Conservation (phyloP, 2,888 invertebrate genomes). For the Junonia oenone region DNA sequence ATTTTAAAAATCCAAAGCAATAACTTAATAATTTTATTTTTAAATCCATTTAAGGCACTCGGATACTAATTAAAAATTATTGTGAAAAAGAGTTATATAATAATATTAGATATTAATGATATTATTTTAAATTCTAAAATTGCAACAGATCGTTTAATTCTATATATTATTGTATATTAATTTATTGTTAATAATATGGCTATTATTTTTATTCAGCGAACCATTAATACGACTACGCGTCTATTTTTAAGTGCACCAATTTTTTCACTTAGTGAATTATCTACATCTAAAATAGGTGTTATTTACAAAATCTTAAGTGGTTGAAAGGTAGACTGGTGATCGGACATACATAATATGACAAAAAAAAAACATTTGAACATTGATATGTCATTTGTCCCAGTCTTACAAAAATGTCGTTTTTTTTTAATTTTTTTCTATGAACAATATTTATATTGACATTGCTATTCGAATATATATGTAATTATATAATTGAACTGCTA, state of each 20-base stretch:
- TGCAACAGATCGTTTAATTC: slow-evolving; percentile 32
- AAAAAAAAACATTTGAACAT: neutral
- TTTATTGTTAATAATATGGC: slow-evolving; percentile 56
- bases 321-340: neutral
- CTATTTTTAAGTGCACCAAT: slow-evolving; percentile 22
- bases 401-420: neutral
- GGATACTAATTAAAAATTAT: neutral
- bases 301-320: slow-evolving; percentile 41
- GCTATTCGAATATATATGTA: neutral
- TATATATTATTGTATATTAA: slow-evolving; percentile 17
- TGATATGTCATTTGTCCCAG: neutral
- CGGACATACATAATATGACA: neutral
- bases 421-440: neutral
- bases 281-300: slow-evolving; percentile 45
- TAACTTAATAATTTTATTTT: neutral
- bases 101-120: slow-evolving; percentile 2
- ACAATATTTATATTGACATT: neutral
- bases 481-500: neutral
- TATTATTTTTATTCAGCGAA: slow-evolving; percentile 35
- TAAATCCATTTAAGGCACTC: slow-evolving; percentile 12
- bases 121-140: slow-evolving; percentile 23
- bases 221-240: neutral
- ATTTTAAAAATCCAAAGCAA: too few species aligned
- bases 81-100: neutral
- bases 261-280: slow-evolving; percentile 40